phyloP scores from a whole-genome alignment of 1,140 invertebrate genomes.

The Goniozus legneri region DNA sequence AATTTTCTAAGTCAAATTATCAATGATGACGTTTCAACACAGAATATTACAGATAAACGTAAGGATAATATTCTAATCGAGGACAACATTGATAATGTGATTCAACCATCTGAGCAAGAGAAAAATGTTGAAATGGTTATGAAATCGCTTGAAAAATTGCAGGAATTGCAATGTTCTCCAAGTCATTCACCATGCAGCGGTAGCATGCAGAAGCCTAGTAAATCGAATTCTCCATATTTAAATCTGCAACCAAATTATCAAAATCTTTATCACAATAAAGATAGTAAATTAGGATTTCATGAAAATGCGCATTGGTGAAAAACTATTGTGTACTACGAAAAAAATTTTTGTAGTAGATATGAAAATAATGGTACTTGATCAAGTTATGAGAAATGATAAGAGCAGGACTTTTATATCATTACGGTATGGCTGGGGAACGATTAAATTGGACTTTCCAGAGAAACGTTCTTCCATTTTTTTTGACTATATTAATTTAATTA shows the following conservation, averaged over 20 bases:
- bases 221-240: conserved; percentile 33
- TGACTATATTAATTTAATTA: too few species aligned
- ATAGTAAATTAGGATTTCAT: conserved; percentile 41
- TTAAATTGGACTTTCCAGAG: conserved; percentile 12
- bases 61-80: conserved; percentile 26
- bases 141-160: conserved; percentile 40
- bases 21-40: conserved; percentile 35
- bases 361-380: too few species aligned
- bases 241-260: conserved; percentile 40
- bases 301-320: conserved; percentile 43
- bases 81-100: conserved; percentile 23
- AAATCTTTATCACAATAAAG: conserved; percentile 42
- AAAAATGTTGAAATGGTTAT: conserved; percentile 48
- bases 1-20: conserved; percentile 54
- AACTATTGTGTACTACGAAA: too few species aligned
- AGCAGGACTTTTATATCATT: too few species aligned
- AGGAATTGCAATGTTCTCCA: conserved; percentile 43
- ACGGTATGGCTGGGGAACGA: too few species aligned
- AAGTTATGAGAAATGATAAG: too few species aligned
- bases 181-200: conserved; percentile 37
- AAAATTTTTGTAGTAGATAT: too few species aligned
- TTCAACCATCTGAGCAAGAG: conserved; percentile 38
- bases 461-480: conserved; percentile 27
- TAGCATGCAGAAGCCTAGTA: conserved; percentile 30
- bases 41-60: conserved; percentile 22